Evolutionary conservation across 2,113 vertebrate genomes (phyloP).

Genomic region (Arvicanthis niloticus): DNA sequence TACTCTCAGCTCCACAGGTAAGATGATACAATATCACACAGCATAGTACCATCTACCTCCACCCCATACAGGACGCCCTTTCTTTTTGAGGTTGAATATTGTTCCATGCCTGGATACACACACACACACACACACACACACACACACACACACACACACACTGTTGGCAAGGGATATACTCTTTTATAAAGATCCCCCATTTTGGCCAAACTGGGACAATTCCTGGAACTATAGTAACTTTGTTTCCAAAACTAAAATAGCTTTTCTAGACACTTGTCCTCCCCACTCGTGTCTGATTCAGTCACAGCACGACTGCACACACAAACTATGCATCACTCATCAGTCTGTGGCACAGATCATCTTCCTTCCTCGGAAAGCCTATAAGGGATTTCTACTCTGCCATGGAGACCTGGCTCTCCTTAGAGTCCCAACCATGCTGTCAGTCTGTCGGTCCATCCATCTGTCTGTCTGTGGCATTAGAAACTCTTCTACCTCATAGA

Average conservation of each 20-base stretch:
- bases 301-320: too few species aligned
- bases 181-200: neutral
- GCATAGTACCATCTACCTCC: neutral
- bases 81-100: neutral
- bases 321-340: neutral
- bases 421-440: neutral
- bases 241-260: neutral
- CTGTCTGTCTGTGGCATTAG: neutral
- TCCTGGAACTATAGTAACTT: neutral
- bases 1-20: neutral
- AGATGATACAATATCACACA: neutral
- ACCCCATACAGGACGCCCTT: neutral
- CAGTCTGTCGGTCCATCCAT: neutral
- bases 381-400: neutral
- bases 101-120: neutral
- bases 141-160: neutral
- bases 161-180: neutral
- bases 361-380: neutral
- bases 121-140: neutral
- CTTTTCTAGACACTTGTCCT: neutral
- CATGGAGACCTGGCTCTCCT: neutral
- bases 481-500: too few species aligned
- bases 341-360: neutral
- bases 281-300: neutral
- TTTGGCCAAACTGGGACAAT: neutral